phyloP scores from a whole-genome alignment of 1,140 invertebrate species.

The Pararge aegeria region DNA sequence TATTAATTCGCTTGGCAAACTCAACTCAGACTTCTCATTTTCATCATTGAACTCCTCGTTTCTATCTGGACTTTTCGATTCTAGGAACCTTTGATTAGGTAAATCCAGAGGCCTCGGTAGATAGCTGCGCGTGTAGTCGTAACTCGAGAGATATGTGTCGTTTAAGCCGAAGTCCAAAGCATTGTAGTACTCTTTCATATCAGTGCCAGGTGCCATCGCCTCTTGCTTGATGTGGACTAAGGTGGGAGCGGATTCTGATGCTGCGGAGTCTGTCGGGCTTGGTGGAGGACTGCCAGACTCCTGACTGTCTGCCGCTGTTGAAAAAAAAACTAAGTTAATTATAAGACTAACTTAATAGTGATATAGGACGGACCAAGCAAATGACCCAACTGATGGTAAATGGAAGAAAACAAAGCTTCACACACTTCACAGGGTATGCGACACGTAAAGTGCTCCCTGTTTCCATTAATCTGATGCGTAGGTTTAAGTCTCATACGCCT shows the following conservation, averaged over 20 bases:
- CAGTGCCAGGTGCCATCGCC: constrained; percentile 65
- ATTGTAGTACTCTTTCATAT: constrained; percentile 66
- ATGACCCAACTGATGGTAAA: no score
- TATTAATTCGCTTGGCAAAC: constrained; percentile 71
- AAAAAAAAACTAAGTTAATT: constrained; percentile 10
- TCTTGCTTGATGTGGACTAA: constrained; percentile 74
- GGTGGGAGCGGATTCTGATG: constrained; percentile 68
- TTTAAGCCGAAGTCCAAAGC: constrained; percentile 59
- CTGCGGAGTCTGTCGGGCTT: constrained; percentile 62
- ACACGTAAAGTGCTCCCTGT: no score
- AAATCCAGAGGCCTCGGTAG: constrained; percentile 51
- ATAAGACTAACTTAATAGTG: not conserved
- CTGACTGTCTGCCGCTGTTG: constrained; percentile 71
- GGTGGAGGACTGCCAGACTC: constrained; percentile 69
- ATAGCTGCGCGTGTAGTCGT: constrained; percentile 52
- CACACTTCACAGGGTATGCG: no score
- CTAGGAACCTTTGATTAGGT: constrained; percentile 51
- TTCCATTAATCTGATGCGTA: no score
- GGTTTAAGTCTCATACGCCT: no score
- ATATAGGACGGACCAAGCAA: no score
- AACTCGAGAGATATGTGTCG: constrained; percentile 60
- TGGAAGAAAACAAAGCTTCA: no score
- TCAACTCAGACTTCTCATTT: constrained; percentile 39
- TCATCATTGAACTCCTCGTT: constrained; percentile 55
- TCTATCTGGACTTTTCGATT: constrained; percentile 47